A percentile compares a stretch with the other conserved stretches of the same genome.
Conservation (phyloP, 2,888 invertebrate genomes). For the Drosophila seclusa region DNA sequence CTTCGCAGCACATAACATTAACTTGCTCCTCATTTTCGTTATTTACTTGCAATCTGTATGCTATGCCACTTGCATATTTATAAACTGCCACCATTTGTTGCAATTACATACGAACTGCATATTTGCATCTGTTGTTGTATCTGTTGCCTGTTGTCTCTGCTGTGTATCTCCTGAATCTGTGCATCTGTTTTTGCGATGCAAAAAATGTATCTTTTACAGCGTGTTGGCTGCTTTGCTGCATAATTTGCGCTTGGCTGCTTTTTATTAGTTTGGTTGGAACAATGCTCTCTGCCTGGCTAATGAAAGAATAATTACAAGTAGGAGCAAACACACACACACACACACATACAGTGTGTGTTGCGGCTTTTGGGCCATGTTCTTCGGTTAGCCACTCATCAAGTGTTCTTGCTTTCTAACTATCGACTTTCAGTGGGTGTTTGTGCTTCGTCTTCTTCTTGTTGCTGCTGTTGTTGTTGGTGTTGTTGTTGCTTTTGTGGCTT, state of each 20-base stretch:
- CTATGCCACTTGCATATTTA: slow-evolving; percentile 66
- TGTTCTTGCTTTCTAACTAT: slow-evolving; percentile 58
- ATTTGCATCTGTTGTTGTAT: slow-evolving; percentile 27
- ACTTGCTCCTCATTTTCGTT: slow-evolving; percentile 32
- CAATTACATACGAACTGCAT: slow-evolving; percentile 56
- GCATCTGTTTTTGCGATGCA: slow-evolving; percentile 12
- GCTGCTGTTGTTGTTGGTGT: slow-evolving; percentile 2
- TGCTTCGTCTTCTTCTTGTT: not conserved
- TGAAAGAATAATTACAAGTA: slow-evolving; percentile 32
- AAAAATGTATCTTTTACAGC: slow-evolving; percentile 48
- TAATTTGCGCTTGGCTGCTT: slow-evolving; percentile 70
- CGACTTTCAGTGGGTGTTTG: slow-evolving; percentile 18
- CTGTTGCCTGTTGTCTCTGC: slow-evolving; percentile 10
- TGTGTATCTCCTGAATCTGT: not conserved
- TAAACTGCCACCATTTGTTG: slow-evolving; percentile 63
- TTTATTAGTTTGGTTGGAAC: slow-evolving; percentile 17
- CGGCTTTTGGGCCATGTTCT: slow-evolving; percentile 23
- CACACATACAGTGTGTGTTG: slow-evolving; percentile 19
- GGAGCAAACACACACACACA: not conserved
- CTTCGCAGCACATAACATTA: slow-evolving; percentile 32
- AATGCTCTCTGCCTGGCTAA: slow-evolving; percentile 33
- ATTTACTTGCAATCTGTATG: slow-evolving; percentile 31
- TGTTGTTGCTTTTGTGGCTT: slow-evolving; percentile 48
- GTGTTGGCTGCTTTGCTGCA: slow-evolving; percentile 50
- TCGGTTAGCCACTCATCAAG: slow-evolving; percentile 22